Evolutionary conservation across 2,113 vertebrate genomes (phyloP), one percentile per base, ranked within the genome.

Genomic region (Megalops atlanticus): DNA sequence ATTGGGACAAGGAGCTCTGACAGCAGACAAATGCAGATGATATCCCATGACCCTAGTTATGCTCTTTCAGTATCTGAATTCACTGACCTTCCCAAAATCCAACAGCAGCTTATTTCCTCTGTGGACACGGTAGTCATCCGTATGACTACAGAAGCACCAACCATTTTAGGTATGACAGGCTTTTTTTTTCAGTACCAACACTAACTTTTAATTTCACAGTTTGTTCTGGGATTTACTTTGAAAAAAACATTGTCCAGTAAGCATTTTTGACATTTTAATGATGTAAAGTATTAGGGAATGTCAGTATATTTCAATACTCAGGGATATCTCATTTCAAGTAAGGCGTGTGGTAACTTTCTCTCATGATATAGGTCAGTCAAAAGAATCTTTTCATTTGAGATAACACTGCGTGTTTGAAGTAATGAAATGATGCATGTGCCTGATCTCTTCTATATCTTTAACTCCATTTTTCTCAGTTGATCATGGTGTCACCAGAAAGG

Each of bases 401-500:
- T 49, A 39, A 77, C 11, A 58, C 2, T 1, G 41, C 18, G 12
- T 7, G 39, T 54, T 10, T 3, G 24, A 21, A 21, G 18, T 1
- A 0, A 52, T 52, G 12, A 15, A 21, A 52, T 11, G n/a, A n/a
- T n/a, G n/a, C n/a, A n/a, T n/a, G n/a, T n/a, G n/a, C n/a, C n/a
- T n/a, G n/a, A n/a, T n/a, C n/a, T n/a, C n/a, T n/a, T n/a, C n/a
- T n/a, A n/a, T 54, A 38, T 43, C 14, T 54, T 54, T 10, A 33
- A 64, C 24, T 79, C 33, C 24, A 36, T 21, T 41, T 43, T 43
- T 69, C 54, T 27, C 77, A 86, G 83, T 47, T 78, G 87, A 88
- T 11, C 36, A 14, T 80, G 86, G 90, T 88, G 84, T 75, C 38
- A 88, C 89, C 52, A 92, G 90, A 90, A 94, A 94, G 78, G 94